Evolutionary conservation across 2,113 vertebrate genomes (phyloP), one percentile per base, ranked within the genome.

Genomic region (Eolophus roseicapilla): DNA sequence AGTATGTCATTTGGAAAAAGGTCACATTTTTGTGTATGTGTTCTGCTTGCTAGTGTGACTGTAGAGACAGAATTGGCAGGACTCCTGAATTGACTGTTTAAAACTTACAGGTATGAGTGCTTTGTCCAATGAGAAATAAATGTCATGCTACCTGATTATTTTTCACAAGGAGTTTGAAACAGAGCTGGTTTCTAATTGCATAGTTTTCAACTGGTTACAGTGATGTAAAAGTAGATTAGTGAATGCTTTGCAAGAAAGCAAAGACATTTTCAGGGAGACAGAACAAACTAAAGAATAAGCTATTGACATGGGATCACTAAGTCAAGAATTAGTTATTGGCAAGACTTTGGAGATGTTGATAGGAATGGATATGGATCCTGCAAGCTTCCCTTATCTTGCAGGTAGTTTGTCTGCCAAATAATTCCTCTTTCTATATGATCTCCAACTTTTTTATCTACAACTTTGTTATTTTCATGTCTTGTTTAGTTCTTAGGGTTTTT

Each of bases 111-210:
- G 0, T 78, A 17, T 17, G 13, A 83, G 14, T 39, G 12, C 13
- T 86, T 70, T 64, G 43, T 75, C 83, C 27, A 55, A 13, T 23
- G 23, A 35, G 43, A 86, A 86, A 83, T 52, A 80, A 81, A 63
- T 0, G 0, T 15, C 81, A 57, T 55, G 25, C 2, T 92, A 8
- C n/a, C 28, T 71, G 43, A 47, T 49, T 33, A n/a, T 23, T 79
- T 92, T 86, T 60, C 43, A 52, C 25, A 55, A 44, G 11, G 27
- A 79, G 1, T 73, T 82, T 64, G n/a, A 89, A 94, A 68, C 15
- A 84, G 37, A 79, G 19, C 39, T 46, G 20, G 12, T 17, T 89
- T 91, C 43, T 75, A 84, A 63, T 53, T 59, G 17, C 28, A 37
- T 47, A 9, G 5, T 74, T 84, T 91, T 75, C 44, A 84, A 7